Percentiles rank a stretch among this genome's conserved stretches.
These are phyloP conservation scores for Melanerpes formicivorus DNA, from an alignment of 2,113 vertebrate species.

Conservation along the genomic window DNA sequence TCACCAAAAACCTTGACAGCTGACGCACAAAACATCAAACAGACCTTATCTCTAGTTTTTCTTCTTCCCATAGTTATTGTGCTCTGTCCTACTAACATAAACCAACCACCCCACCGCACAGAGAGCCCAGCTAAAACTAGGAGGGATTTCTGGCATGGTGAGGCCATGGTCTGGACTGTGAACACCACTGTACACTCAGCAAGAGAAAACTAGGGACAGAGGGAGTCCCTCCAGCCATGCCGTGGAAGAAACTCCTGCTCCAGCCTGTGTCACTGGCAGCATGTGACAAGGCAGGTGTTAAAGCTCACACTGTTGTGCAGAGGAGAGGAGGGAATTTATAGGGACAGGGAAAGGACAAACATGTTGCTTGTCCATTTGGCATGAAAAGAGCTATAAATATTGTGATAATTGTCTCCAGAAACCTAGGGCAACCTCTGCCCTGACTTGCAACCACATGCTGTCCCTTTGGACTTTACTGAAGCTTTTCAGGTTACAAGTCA, in stretches of 20 bases:
- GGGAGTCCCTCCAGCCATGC: neutral
- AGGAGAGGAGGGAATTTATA: neutral
- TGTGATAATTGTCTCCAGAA: slow-evolving; percentile 3
- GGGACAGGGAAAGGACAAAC: neutral
- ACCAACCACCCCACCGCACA: neutral
- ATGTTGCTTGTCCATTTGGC: neutral
- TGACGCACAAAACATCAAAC: neutral
- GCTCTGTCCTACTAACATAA: neutral
- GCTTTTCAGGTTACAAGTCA: neutral
- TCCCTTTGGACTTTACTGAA: slow-evolving; percentile 45
- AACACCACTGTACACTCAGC: neutral
- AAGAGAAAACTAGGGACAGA: neutral
- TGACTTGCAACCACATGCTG: neutral
- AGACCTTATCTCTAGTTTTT: neutral
- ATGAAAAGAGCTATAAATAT: slow-evolving; percentile 25
- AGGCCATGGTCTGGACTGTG: neutral
- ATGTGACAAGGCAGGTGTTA: neutral
- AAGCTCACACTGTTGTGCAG: neutral
- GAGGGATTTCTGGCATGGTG: neutral
- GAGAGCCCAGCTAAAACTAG: neutral
- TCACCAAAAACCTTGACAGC: neutral
- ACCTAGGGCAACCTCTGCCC: slow-evolving; percentile 40
- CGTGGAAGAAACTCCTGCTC: neutral
- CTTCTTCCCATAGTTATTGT: neutral
- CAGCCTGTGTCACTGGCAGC: rapidly evolving